Evolutionary conservation across 2,113 vertebrate species (phyloP).

Genomic region (Salvelinus alpinus): DNA sequence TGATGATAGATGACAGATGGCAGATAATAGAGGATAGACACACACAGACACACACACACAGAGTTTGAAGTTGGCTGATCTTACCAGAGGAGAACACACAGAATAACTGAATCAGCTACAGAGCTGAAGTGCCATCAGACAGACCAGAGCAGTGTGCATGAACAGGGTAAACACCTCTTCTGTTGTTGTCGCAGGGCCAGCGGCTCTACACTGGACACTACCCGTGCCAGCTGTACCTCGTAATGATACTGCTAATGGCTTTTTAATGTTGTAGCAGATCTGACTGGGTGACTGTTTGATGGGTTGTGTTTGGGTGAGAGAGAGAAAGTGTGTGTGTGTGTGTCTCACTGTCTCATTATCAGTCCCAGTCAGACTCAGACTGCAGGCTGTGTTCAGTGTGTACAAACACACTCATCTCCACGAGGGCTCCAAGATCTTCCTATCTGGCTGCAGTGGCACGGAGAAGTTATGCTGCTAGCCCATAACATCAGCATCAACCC

Average conservation of each 20-base stretch:
- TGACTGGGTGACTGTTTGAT: background rate
- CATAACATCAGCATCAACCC: background rate
- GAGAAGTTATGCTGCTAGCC: conserved; percentile 43
- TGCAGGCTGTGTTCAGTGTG: background rate
- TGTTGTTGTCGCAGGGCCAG: conserved; percentile 35
- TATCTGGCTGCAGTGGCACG: conserved; percentile 27
- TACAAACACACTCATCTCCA: background rate
- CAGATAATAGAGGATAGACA: too few species aligned
- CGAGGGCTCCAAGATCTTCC: conserved; percentile 41
- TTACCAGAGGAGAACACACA: background rate
- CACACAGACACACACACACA: background rate
- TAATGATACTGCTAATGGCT: conserved; percentile 66
- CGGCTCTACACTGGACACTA: conserved; percentile 44
- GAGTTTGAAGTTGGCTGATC: conserved; percentile 36
- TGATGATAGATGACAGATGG: too few species aligned
- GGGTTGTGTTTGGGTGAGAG: conserved; percentile 1
- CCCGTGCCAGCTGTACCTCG: conserved; percentile 29
- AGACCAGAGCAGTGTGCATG: conserved; percentile 27
- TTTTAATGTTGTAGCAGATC: conserved; percentile 59
- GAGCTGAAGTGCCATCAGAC: conserved; percentile 22
- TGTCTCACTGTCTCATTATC: conserved; percentile 46
- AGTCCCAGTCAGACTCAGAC: conserved; percentile 38
- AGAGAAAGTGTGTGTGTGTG: conserved; percentile 7
- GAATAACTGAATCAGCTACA: conserved; percentile 46
- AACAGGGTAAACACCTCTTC: background rate